phyloP scores from a whole-genome alignment of 2,888 invertebrate species.

The Acanthosepion lycidas region DNA sequence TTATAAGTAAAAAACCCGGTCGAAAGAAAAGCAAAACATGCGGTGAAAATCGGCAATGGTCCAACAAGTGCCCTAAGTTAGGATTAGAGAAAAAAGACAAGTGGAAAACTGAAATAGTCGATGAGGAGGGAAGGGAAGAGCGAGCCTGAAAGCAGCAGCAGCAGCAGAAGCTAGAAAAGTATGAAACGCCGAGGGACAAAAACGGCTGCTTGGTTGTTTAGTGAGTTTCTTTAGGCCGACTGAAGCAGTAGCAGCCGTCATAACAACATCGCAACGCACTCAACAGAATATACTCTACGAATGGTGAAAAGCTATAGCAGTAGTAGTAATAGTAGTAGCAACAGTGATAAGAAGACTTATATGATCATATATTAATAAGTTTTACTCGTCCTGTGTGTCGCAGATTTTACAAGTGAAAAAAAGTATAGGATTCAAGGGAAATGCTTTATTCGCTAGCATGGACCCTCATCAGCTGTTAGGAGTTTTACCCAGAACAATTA shows the following conservation, averaged over 20 bases:
- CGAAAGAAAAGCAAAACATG: neutral
- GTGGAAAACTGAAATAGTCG: neutral
- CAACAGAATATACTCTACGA: neutral
- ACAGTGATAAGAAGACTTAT: neutral
- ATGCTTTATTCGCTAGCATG: too few relatives aligned
- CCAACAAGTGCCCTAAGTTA: constrained; percentile 33
- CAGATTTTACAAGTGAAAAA: neutral
- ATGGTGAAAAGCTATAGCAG: neutral
- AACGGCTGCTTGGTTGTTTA: neutral
- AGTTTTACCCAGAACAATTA: too few relatives aligned
- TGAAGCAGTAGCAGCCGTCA: constrained; percentile 9
- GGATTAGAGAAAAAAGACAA: neutral
- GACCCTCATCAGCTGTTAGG: too few relatives aligned
- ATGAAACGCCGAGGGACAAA: neutral
- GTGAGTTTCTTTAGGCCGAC: neutral
- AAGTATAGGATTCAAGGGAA: too few relatives aligned
- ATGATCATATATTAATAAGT: neutral
- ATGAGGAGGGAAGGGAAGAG: neutral
- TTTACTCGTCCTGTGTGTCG: neutral
- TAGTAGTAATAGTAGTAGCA: neutral
- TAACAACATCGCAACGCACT: neutral
- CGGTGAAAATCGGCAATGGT: neutral
- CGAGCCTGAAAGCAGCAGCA: neutral
- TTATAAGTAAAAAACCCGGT: neutral
- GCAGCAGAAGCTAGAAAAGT: neutral